Percentiles rank a stretch among this genome's conserved stretches.
Conservation (phyloP, 2,113 vertebrate genomes). For the Triplophysa tibetana region DNA sequence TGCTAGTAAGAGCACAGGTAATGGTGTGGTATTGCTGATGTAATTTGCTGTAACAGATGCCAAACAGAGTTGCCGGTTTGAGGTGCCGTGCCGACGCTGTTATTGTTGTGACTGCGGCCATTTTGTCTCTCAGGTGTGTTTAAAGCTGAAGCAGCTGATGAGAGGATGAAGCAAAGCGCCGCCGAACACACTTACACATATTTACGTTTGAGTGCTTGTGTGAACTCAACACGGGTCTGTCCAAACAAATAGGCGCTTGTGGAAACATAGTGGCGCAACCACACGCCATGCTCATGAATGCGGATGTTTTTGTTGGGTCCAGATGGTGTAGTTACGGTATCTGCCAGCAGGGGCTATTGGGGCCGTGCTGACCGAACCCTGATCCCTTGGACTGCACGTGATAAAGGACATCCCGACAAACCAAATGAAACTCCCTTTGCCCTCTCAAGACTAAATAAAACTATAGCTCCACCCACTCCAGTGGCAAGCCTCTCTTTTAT, state of each 20-base stretch:
- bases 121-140: slow-evolving; percentile 45
- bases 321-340: too few species aligned
- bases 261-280: too few species aligned
- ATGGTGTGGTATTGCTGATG: slow-evolving; percentile 60
- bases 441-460: neutral
- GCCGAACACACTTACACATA: slow-evolving; percentile 6
- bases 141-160: slow-evolving; percentile 41
- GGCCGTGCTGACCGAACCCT: too few species aligned
- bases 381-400: too few species aligned
- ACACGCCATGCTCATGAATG: neutral
- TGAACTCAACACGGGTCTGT: slow-evolving; percentile 20
- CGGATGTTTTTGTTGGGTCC: neutral
- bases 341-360: too few species aligned
- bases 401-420: neutral
- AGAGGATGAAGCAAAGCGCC: slow-evolving; percentile 34
- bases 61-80: slow-evolving; percentile 61
- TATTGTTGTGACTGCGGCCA: slow-evolving; percentile 53
- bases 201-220: neutral
- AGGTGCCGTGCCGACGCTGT: slow-evolving; percentile 44
- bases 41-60: slow-evolving; percentile 73
- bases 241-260: slow-evolving; percentile 9
- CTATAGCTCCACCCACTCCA: neutral
- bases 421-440: slow-evolving; percentile 19
- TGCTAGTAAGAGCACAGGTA: slow-evolving; percentile 51
- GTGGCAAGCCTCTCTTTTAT: neutral